phyloP scores from a whole-genome alignment of 2,113 vertebrate genomes.

The Menidia beryllina region DNA sequence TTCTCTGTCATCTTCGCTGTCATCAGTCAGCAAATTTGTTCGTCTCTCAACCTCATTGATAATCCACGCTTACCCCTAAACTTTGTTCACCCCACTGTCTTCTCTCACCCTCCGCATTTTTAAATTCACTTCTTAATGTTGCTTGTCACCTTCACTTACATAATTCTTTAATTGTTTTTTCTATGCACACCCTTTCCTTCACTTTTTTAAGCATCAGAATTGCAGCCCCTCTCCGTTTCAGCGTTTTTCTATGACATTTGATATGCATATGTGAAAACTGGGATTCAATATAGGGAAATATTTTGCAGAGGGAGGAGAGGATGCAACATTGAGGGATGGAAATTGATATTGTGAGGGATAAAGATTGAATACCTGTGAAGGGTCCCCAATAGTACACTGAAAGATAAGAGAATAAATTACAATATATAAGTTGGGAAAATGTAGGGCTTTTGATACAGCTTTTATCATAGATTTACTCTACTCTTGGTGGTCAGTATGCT shows the following conservation, averaged over 20 bases:
- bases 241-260: no score
- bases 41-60: background rate
- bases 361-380: slow-evolving; percentile 3
- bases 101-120: background rate
- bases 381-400: slow-evolving; percentile 1
- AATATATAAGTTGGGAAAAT: slow-evolving; percentile 32
- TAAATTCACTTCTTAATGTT: background rate
- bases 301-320: background rate
- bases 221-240: slow-evolving; percentile 1
- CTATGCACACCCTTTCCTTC: background rate
- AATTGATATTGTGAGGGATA: slow-evolving; percentile 31
- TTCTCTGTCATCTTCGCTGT: background rate
- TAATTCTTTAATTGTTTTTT: background rate
- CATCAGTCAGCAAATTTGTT: background rate
- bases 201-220: background rate
- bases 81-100: background rate
- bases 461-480: slow-evolving; percentile 29
- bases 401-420: slow-evolving; percentile 14
- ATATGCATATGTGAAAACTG: background rate
- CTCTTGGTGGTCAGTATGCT: slow-evolving; percentile 30
- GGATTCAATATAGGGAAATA: slow-evolving; percentile 8
- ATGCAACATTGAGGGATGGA: slow-evolving; percentile 1
- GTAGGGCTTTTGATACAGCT: slow-evolving; percentile 25
- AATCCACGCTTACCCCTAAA: no score
- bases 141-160: background rate